Conservation (phyloP, 2,797 vertebrate genomes). For the Sebastes trivittatus region DNA sequence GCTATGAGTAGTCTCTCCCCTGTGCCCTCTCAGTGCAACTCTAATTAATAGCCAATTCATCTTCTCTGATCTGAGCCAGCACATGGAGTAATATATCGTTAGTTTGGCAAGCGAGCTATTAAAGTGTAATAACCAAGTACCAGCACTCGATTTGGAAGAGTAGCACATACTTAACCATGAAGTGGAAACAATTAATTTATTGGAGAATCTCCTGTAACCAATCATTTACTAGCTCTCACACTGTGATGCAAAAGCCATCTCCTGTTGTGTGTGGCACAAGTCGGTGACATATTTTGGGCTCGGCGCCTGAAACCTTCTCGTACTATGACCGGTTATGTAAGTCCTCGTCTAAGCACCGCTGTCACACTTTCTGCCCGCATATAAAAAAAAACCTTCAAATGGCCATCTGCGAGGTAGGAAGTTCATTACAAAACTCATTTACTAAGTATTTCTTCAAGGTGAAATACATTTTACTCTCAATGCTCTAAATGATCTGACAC, state of each 20-base stretch:
- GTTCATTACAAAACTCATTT: conserved; percentile 49
- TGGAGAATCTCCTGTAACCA: conserved; percentile 86
- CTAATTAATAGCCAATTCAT: conserved; percentile 92
- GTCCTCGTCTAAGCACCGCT: conserved; percentile 49
- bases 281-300: conserved; percentile 73
- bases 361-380: conserved; percentile 52
- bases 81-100: conserved; percentile 89
- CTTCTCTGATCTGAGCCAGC: conserved; percentile 89
- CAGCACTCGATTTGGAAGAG: conserved; percentile 88
- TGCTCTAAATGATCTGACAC: conserved; percentile 10
- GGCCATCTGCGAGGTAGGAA: conserved; percentile 34
- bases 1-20: conserved; percentile 88
- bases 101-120: conserved; percentile 90
- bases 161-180: conserved; percentile 88
- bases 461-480: conserved; percentile 52
- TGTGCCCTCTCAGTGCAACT: conserved; percentile 89
- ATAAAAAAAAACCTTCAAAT: conserved; percentile 25
- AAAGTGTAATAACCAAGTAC: conserved; percentile 90
- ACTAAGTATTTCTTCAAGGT: conserved; percentile 55
- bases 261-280: conserved; percentile 75
- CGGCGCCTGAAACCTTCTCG: conserved; percentile 63
- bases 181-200: conserved; percentile 90
- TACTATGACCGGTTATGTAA: conserved; percentile 60
- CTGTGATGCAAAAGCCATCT: conserved; percentile 73
- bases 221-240: conserved; percentile 78